phyloP scores from a whole-genome alignment of 2,888 invertebrate species.

The Meliscaeva auricollis region DNA sequence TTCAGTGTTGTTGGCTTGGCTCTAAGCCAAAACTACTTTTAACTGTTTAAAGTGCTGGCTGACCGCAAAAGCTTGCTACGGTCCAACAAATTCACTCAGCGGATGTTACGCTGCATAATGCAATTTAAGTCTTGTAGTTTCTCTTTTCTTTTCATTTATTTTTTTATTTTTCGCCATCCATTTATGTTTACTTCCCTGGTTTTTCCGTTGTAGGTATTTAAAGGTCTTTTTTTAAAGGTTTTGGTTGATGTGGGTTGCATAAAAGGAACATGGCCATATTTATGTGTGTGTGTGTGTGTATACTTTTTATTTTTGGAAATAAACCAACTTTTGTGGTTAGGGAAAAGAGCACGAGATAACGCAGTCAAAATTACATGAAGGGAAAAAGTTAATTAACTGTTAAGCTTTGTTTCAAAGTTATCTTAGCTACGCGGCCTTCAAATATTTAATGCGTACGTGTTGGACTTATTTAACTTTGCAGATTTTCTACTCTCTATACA shows the following conservation, averaged over 20 bases:
- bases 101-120: constrained; percentile 62
- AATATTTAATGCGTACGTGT: too few relatives aligned
- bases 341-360: not conserved
- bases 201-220: constrained; percentile 20
- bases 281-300: constrained; percentile 2
- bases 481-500: too few relatives aligned
- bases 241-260: constrained; percentile 21
- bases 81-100: constrained; percentile 58
- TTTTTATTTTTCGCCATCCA: constrained; percentile 46
- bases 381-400: constrained; percentile 56
- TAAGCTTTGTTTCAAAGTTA: constrained; percentile 1
- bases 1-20: constrained; percentile 50
- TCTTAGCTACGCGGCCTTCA: too few relatives aligned
- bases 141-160: constrained; percentile 29
- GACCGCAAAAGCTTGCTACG: constrained; percentile 56
- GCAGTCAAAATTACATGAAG: constrained; percentile 21
- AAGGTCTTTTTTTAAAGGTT: constrained; percentile 2
- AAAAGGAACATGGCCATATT: constrained; percentile 29
- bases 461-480: too few relatives aligned
- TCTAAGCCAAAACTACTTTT: constrained; percentile 63
- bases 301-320: constrained; percentile 19
- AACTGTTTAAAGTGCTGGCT: constrained; percentile 59
- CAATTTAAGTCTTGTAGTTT: constrained; percentile 51
- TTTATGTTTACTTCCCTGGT: constrained; percentile 46
- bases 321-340: constrained; percentile 41